Conservation (phyloP, 1,140 invertebrate genomes). For the Armadillidium nasatum region DNA sequence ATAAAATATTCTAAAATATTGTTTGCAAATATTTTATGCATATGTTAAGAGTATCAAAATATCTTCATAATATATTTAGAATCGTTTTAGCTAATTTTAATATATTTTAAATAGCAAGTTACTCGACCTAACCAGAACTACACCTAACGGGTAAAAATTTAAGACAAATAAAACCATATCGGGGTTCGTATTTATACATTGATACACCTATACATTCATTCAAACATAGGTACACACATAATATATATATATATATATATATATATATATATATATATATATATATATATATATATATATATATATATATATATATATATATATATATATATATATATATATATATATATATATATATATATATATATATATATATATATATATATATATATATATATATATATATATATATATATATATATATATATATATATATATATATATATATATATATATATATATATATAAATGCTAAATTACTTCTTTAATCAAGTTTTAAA, state of each 20-base stretch:
- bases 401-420: not conserved
- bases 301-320: slow-evolving; percentile 6
- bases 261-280: slow-evolving; percentile 6
- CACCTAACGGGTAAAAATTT: too few relatives aligned
- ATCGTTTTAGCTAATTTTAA: too few relatives aligned
- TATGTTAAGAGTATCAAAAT: too few relatives aligned
- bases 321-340: slow-evolving; percentile 6
- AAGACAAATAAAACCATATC: too few relatives aligned
- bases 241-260: not conserved
- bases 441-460: slow-evolving; percentile 6
- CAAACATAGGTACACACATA: not conserved
- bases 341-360: slow-evolving; percentile 6
- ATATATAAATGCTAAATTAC: not conserved
- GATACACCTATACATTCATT: too few relatives aligned
- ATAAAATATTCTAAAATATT: too few relatives aligned
- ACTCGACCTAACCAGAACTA: too few relatives aligned
- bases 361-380: slow-evolving; percentile 6
- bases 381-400: not conserved
- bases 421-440: not conserved
- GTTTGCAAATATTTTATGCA: too few relatives aligned
- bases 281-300: slow-evolving; percentile 6
- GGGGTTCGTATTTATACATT: too few relatives aligned
- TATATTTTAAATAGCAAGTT: too few relatives aligned
- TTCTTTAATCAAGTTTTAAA: not conserved
- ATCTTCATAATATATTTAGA: too few relatives aligned